Base-by-base conservation (phyloP, 2,888 invertebrate genomes). In the Hedya salicella region DNA sequence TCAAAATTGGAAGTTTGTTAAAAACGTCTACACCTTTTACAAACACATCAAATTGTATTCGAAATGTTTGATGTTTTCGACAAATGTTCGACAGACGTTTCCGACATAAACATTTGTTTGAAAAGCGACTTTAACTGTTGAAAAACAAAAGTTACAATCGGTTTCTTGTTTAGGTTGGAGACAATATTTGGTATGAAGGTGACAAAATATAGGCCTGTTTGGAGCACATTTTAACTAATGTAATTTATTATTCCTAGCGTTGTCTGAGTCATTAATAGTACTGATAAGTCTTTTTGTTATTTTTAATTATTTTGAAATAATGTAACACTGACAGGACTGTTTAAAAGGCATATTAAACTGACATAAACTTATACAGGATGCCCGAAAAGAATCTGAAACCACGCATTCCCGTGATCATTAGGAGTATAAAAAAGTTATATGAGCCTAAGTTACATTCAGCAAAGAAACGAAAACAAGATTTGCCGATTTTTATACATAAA, bases 41-140 rank as follows among this genome's bases (percentile, higher is more conserved):
- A 82, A 84, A 86, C 78, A 78, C 76, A 76, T 78, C 78, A 78
- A 78, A 78, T 73, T 79, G 77, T 75, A 65, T 42, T 81, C 71
- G 78, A 76, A 78, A 79, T 79, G 81, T 81, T 82, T 82, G 80
- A 80, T 78, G 78, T 78, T 75, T 77, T 76, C 75, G 75, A 76
- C 77, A 78, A 76, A 77, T 72, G 75, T 76, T 74, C 69, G 73
- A 60, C 70, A 48, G 65, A 66, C 14, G 30, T 59, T 54, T 69
- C 57, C 36, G 40, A 50, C n/a, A 36, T 56, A 49, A 52, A 40
- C 39, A 46, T 53, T 36, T 46, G 39, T 30, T 60, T n/a, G 11
- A 65, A 59, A 60, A 48, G 1, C 36, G 14, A 65, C 53, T 11
- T 48, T 65, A 65, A 17, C n/a, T n/a, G 8, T 25, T 39, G 9